These are phyloP conservation scores for Turritopsis rubra DNA, from an alignment of 30 jellyfish, hydroid and myxozoan species.

Conservation along the genomic window DNA sequence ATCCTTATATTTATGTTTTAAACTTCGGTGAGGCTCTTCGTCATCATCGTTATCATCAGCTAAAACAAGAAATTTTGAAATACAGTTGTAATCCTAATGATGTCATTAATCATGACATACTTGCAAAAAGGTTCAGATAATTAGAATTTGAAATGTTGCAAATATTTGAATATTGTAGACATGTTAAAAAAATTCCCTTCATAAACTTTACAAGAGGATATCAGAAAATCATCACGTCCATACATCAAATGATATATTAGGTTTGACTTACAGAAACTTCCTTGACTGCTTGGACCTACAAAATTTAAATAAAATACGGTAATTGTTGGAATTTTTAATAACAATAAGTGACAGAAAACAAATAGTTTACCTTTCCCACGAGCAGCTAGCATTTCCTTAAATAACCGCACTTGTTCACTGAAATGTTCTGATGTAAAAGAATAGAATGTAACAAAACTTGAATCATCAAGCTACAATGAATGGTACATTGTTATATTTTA, in stretches of 20 bases:
- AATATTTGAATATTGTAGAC: background rate
- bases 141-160: background rate
- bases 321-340: no score
- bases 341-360: no score
- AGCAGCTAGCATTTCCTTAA: conserved; percentile 58
- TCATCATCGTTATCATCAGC: conserved; percentile 22
- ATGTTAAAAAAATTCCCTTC: background rate
- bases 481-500: no score
- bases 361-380: conserved; percentile 6
- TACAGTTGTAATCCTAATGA: no score
- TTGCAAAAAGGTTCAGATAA: no score
- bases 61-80: background rate
- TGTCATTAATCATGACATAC: no score
- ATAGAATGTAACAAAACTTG: background rate
- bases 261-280: background rate
- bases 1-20: conserved; percentile 13
- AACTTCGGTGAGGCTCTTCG: conserved; percentile 26
- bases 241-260: background rate
- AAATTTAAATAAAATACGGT: background rate
- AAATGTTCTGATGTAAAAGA: conserved; percentile 19
- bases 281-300: background rate
- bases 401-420: conserved; percentile 71
- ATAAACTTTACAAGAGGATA: background rate
- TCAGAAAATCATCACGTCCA: background rate
- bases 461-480: no score